Evolutionary conservation across 23 tunicate genomes (phyloP).

Genomic region (Halocynthia roretzi): DNA sequence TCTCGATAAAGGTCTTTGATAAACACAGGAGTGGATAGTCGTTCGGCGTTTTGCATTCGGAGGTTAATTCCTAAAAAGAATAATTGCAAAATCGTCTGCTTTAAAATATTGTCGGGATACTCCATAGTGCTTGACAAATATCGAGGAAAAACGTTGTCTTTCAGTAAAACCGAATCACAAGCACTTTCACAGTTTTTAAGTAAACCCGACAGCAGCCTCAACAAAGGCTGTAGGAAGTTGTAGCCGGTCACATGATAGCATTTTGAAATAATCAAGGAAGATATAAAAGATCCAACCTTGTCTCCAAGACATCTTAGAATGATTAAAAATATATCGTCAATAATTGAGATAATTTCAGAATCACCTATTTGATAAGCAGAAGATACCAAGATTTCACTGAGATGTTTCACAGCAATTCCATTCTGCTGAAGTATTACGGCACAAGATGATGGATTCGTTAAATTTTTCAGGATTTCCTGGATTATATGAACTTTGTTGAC

Average conservation of each 20-base stretch:
- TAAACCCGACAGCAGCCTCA: not conserved
- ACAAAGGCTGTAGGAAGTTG: not conserved
- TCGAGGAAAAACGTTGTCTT: not conserved
- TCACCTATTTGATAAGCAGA: too few relatives aligned
- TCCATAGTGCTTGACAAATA: not conserved
- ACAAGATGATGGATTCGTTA: too few relatives aligned
- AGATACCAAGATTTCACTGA: too few relatives aligned
- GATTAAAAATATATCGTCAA: too few relatives aligned
- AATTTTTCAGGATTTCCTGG: too few relatives aligned
- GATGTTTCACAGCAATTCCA: too few relatives aligned
- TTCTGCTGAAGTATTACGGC: too few relatives aligned
- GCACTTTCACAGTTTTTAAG: not conserved
- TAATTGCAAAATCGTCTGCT: not conserved
- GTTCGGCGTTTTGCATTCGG: too few relatives aligned
- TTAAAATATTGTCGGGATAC: constrained; percentile 1
- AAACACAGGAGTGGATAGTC: not conserved
- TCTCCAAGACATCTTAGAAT: not conserved
- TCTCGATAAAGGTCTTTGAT: not conserved
- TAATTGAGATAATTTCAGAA: too few relatives aligned
- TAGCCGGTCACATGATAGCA: not conserved
- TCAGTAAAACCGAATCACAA: not conserved
- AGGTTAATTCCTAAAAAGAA: not conserved
- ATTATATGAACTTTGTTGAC: too few relatives aligned
- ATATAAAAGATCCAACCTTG: not conserved
- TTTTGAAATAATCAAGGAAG: not conserved